Evolutionary conservation across 2,113 vertebrate species (phyloP).

Genomic region (Hiodon tergisus): DNA sequence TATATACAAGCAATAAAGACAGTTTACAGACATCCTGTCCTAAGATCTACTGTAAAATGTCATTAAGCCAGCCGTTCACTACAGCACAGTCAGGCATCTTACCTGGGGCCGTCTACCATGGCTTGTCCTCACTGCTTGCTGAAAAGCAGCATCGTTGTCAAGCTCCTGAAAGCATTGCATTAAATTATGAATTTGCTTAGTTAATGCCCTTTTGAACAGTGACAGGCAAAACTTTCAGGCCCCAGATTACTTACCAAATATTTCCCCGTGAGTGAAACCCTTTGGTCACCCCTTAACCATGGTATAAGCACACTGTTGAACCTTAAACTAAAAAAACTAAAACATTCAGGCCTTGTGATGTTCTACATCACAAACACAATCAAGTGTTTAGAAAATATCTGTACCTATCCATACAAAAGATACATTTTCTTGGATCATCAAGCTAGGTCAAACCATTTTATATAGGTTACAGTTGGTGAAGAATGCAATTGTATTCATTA

Average conservation of each 20-base stretch:
- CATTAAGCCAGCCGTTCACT: constrained; percentile 4
- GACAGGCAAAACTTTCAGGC: constrained; percentile 5
- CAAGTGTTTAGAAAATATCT: constrained; percentile 8
- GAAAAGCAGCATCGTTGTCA: constrained; percentile 8
- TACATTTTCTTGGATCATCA: constrained; percentile 1
- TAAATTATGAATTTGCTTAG: background rate
- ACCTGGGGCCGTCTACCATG: constrained; percentile 5
- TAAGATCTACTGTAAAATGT: constrained; percentile 8
- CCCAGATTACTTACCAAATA: constrained; percentile 6
- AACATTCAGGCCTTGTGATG: background rate
- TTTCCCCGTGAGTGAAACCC: background rate
- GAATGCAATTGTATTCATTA: too few species aligned
- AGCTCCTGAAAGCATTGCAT: constrained; percentile 2
- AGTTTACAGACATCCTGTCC: constrained; percentile 3
- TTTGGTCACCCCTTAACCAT: background rate
- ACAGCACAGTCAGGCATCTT: constrained; percentile 3
- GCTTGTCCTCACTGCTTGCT: constrained; percentile 7
- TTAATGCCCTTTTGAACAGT: constrained; percentile 8
- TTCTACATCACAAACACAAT: constrained; percentile 8
- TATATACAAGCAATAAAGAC: constrained; percentile 4
- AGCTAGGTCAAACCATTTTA: constrained; percentile 8
- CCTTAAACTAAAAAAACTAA: background rate
- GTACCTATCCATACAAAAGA: constrained; percentile 8
- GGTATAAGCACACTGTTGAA: constrained; percentile 1
- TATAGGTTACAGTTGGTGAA: background rate